Evolutionary conservation across 2,888 invertebrate species (phyloP).

Genomic region (Selenia dentaria): DNA sequence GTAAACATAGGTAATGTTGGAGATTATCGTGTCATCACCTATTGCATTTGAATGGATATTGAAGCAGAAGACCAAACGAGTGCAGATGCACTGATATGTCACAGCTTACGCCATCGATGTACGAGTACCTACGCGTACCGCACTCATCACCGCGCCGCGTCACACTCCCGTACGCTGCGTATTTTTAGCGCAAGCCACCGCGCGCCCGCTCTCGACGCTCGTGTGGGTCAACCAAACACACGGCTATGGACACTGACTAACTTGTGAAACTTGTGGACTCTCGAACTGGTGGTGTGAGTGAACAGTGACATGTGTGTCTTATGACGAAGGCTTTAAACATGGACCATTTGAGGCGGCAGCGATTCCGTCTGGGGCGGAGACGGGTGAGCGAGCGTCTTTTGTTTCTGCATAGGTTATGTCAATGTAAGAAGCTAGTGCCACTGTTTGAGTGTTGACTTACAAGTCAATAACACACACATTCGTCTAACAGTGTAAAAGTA

Average conservation of each 20-base stretch:
- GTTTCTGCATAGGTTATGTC: slow-evolving; percentile 46
- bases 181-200: slow-evolving; percentile 74
- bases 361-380: slow-evolving; percentile 59
- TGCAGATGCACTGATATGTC: slow-evolving; percentile 21
- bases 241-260: background rate
- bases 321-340: slow-evolving; percentile 72
- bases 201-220: slow-evolving; percentile 52
- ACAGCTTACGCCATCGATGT: slow-evolving; percentile 12
- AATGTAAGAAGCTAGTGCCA: slow-evolving; percentile 3
- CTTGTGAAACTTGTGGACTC: slow-evolving; percentile 17
- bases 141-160: slow-evolving; percentile 30
- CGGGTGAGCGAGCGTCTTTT: slow-evolving; percentile 42
- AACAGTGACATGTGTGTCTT: slow-evolving; percentile 61
- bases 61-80: background rate
- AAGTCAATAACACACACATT: too few relatives aligned
- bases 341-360: slow-evolving; percentile 71
- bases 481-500: too few relatives aligned
- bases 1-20: too few relatives aligned
- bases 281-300: slow-evolving; percentile 40
- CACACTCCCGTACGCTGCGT: slow-evolving; percentile 45
- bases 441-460: slow-evolving; percentile 3
- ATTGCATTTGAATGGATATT: background rate
- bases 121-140: slow-evolving; percentile 25
- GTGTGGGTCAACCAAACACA: slow-evolving; percentile 27
- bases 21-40: background rate